A percentile compares a stretch with the other conserved stretches of the same genome.
Evolutionary conservation across 92 coral and sea anemone species (phyloP).

Genomic region (Nematostella vectensis): DNA sequence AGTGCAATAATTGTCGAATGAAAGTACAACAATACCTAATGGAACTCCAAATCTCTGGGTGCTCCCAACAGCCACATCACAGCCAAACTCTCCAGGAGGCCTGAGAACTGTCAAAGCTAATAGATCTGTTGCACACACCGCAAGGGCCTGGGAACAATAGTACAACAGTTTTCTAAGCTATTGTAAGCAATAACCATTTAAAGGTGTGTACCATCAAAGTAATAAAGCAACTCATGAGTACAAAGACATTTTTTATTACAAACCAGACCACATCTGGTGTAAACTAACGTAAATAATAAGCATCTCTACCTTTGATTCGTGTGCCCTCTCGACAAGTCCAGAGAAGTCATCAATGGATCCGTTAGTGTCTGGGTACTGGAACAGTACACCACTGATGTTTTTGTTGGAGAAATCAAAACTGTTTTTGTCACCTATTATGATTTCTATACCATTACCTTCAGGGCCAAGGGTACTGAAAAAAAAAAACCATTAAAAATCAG

Average conservation of each 20-base stretch:
- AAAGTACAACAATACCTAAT: no score
- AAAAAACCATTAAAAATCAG: not conserved
- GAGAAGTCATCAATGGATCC: conserved; percentile 85
- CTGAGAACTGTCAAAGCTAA: conserved; percentile 78
- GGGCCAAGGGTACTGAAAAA: conserved; percentile 79
- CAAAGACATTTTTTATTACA: no score
- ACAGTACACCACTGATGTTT: conserved; percentile 87
- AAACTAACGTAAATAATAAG: not conserved
- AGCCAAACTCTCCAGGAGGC: conserved; percentile 98
- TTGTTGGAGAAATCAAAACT: conserved; percentile 79
- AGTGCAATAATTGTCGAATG: no score
- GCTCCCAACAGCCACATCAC: conserved; percentile 95
- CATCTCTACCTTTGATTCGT: conserved; percentile 74
- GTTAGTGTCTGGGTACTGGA: conserved; percentile 92
- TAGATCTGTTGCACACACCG: conserved; percentile 94
- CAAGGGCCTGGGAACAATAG: conserved; percentile 62
- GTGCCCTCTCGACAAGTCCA: conserved; percentile 77
- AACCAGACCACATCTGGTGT: no score
- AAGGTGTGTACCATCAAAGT: no score
- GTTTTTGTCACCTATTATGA: conserved; percentile 76
- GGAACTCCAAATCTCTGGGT: conserved; percentile 98
- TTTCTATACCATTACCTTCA: conserved; percentile 77
- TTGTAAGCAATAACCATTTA: no score
- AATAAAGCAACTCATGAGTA: no score
- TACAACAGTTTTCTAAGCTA: not conserved